Evolutionary conservation across 2,797 vertebrate species (phyloP).

Genomic region (Muscicapa comitata): DNA sequence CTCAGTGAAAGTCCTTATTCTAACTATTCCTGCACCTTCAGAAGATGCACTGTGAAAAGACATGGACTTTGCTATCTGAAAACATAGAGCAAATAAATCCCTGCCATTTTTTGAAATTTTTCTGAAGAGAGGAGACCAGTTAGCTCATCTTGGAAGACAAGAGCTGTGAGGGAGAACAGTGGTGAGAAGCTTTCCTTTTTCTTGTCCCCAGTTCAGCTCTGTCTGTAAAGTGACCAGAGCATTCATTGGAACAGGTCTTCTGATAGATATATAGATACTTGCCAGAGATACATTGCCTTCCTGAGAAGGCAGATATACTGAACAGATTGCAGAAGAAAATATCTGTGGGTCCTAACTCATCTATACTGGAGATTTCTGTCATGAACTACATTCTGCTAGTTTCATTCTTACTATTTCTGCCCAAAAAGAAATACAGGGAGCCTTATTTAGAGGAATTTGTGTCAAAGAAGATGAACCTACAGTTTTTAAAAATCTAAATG

Average conservation of each 20-base stretch:
- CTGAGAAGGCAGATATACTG: background rate
- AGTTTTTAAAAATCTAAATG: background rate
- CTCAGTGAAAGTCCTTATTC: background rate
- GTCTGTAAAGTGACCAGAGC: background rate
- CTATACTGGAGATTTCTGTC: background rate
- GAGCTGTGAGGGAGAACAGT: background rate
- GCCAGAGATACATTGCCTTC: background rate
- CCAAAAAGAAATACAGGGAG: background rate
- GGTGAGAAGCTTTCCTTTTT: background rate
- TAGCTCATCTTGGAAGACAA: background rate
- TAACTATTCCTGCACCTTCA: background rate
- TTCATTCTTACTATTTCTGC: background rate
- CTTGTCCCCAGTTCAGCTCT: background rate
- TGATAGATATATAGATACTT: background rate
- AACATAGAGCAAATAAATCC: background rate
- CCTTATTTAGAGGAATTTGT: background rate
- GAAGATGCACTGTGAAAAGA: background rate
- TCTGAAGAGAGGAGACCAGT: background rate
- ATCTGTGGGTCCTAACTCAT: background rate
- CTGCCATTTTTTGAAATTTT: background rate
- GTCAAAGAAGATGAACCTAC: background rate
- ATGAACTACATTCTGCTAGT: background rate
- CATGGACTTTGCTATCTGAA: background rate
- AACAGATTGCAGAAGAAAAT: background rate
- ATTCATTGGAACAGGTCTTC: background rate